Conservation (phyloP, 2,888 invertebrate genomes). For the Crioceris asparagi region DNA sequence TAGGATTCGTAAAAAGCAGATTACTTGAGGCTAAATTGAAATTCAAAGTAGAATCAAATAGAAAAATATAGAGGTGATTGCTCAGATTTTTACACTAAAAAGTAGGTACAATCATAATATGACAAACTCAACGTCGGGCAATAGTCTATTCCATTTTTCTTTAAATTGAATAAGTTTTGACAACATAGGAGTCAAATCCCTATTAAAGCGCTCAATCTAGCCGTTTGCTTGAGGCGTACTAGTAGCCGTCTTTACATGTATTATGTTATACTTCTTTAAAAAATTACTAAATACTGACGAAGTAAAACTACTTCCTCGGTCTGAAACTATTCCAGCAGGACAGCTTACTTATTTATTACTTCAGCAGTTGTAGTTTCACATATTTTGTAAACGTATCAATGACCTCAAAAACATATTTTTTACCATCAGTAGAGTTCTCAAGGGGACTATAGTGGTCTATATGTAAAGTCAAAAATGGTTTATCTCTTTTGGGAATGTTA, state of each 20-base stretch:
- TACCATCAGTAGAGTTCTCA: slow-evolving; percentile 11
- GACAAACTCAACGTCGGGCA: slow-evolving; percentile 11
- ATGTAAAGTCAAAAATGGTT: slow-evolving; percentile 22
- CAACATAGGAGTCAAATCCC: slow-evolving; percentile 16
- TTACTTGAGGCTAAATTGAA: too few relatives aligned
- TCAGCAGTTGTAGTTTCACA: slow-evolving; percentile 17
- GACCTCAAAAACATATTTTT: slow-evolving; percentile 23
- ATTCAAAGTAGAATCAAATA: too few relatives aligned
- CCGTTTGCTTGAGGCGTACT: slow-evolving; percentile 8
- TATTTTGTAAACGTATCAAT: slow-evolving; percentile 25
- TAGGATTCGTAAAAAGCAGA: too few relatives aligned
- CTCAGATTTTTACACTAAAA: too few relatives aligned
- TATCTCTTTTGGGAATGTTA: slow-evolving; percentile 16
- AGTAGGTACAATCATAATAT: too few relatives aligned
- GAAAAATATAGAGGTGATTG: too few relatives aligned
- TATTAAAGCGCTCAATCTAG: slow-evolving; percentile 15
- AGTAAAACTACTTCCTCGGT: slow-evolving; percentile 20
- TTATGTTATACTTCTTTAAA: slow-evolving; percentile 14
- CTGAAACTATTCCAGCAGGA: slow-evolving; percentile 18
- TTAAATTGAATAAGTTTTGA: slow-evolving; percentile 15
- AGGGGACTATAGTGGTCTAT: slow-evolving; percentile 24
- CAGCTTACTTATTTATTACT: slow-evolving; percentile 16
- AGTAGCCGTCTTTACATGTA: slow-evolving; percentile 19
- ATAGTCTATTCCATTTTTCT: slow-evolving; percentile 16
- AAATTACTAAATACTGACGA: slow-evolving; percentile 18